These are phyloP conservation scores for Protaetia brevitarsis DNA, from an alignment of 1,140 invertebrate species.

Conservation along the genomic window DNA sequence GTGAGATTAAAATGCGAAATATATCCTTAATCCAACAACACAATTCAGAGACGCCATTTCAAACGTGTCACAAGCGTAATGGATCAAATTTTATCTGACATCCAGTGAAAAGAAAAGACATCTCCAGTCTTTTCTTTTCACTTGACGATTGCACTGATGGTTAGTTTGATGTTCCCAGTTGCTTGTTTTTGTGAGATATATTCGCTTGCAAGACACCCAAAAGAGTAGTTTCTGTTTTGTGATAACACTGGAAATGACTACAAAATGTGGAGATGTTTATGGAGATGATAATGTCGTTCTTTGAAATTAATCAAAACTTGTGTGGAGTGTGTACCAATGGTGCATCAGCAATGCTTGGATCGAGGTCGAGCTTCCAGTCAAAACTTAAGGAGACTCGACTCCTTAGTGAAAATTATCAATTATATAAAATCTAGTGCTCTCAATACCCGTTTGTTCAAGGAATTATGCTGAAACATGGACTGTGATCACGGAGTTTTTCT, in stretches of 20 bases:
- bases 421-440: background rate
- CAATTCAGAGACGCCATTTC: conserved; percentile 17
- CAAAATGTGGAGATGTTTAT: background rate
- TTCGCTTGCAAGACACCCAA: background rate
- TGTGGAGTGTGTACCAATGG: too few species aligned
- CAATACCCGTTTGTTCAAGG: background rate
- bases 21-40: conserved; percentile 20
- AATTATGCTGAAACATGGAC: too few species aligned
- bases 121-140: background rate
- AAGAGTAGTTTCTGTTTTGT: background rate
- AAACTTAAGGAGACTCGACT: too few species aligned
- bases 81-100: background rate
- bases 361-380: too few species aligned
- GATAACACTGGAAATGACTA: background rate
- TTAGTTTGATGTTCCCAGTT: background rate
- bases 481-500: background rate
- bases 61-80: background rate
- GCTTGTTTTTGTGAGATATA: too few species aligned
- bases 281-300: background rate
- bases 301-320: background rate
- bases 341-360: too few species aligned
- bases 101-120: too few species aligned
- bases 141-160: background rate
- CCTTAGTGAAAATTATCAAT: background rate
- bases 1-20: background rate